Base-by-base conservation (phyloP, 2,888 invertebrate species). In the Morpho deidamia region DNA sequence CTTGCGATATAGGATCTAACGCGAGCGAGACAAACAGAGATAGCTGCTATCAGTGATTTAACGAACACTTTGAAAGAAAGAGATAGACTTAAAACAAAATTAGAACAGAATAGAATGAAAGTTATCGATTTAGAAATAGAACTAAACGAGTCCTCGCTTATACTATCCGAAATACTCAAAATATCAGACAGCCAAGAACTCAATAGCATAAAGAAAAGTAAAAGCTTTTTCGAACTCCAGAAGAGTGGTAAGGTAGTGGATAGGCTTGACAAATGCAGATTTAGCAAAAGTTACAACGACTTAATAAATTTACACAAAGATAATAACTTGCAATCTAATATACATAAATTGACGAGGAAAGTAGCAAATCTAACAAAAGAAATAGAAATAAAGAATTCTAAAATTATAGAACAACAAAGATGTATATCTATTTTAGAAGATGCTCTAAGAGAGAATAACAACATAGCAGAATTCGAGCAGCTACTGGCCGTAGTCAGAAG, bases 191-290 rank as follows among this genome's bases (percentile, higher is more conserved):
- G 83, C 55, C 75, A 76, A 64, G 81, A 83, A 52, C 66, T 82
- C 38, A 71, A 67, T 54, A 72, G 72, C 51, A 79, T 88, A 56
- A 85, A 86, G 66, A 79, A 84, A 55, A 83, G 85, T 60, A 84
- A 77, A 70, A 88, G 86, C 69, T 86, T 82, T 71, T 85, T 85
- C 63, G 89, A 88, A 67, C 70, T 89, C 60, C 90, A 90, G 75
- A 91, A 91, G 76, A 91, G 89, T 82, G 90, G 90, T 89, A 91
- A 90, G 89, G 90, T 90, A 86, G 90, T 86, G 74, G 88, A 88
- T 83, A 90, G 91, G 81, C 81, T 91, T 66, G 90, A 88, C 72
- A 90, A 85, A 76, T 80, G 83, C 77, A 88, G 79, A 75, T 76
- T 78, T 66, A 89, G 89, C 68, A 83, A 75, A 67, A 86, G 88